Conservation (phyloP, 2,113 vertebrate genomes). For the Scophthalmus maximus region DNA sequence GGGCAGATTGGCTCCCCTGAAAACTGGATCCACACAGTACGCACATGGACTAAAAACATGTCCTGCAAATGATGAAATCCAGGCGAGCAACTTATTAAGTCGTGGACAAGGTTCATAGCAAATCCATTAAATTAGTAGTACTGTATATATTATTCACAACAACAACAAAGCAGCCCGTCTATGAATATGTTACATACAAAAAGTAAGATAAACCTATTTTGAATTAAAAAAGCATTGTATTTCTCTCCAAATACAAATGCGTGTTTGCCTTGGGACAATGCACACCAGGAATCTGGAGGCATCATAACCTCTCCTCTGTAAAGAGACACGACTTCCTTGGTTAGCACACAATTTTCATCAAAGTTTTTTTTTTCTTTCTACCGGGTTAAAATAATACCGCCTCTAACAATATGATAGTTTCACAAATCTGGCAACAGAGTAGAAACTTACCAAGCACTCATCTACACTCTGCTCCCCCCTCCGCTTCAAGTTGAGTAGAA, state of each 20-base stretch:
- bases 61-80: neutral
- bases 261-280: neutral
- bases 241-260: neutral
- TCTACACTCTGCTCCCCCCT: slow-evolving; percentile 48
- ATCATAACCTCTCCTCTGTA: slow-evolving; percentile 2
- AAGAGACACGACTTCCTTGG: neutral
- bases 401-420: neutral
- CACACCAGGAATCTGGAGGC: slow-evolving; percentile 2
- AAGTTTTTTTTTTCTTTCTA: neutral
- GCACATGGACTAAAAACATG: neutral
- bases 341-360: slow-evolving; percentile 1
- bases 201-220: slow-evolving; percentile 4
- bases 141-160: no score
- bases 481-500: slow-evolving; percentile 74
- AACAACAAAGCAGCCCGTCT: no score
- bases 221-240: neutral
- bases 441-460: slow-evolving; percentile 65
- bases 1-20: no score
- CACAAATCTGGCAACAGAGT: slow-evolving; percentile 22
- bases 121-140: no score
- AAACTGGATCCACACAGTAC: no score
- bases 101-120: neutral
- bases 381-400: neutral
- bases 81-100: neutral
- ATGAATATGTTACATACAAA: no score